Conservation (phyloP, 2,888 invertebrate genomes). For the Unio delphinus region DNA sequence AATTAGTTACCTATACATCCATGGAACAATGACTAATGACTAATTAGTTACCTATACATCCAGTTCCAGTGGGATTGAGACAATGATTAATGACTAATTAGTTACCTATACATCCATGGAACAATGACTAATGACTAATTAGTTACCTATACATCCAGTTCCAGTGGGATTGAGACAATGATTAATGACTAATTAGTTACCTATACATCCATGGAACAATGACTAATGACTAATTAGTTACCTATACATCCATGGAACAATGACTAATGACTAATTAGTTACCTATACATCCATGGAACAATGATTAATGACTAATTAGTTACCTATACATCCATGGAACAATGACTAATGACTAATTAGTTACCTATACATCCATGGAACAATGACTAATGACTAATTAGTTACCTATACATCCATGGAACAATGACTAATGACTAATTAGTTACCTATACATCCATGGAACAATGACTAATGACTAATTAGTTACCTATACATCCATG, state of each 20-base stretch:
- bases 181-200: constrained; percentile 33
- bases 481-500: constrained; percentile 65
- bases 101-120: constrained; percentile 65
- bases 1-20: constrained; percentile 64
- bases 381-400: no score
- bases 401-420: constrained; percentile 65
- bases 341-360: no score
- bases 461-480: no score
- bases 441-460: constrained; percentile 65
- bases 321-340: constrained; percentile 64
- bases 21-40: neutral
- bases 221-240: constrained; percentile 20
- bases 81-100: no score
- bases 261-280: constrained; percentile 2
- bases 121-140: no score
- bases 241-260: constrained; percentile 61
- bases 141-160: constrained; percentile 67
- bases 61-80: constrained; percentile 66
- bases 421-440: no score
- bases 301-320: neutral
- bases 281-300: constrained; percentile 64
- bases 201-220: constrained; percentile 57
- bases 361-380: constrained; percentile 65
- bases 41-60: constrained; percentile 62
- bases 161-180: constrained; percentile 59